phyloP scores from a whole-genome alignment of 2,113 vertebrate genomes.

The Lagopus muta region DNA sequence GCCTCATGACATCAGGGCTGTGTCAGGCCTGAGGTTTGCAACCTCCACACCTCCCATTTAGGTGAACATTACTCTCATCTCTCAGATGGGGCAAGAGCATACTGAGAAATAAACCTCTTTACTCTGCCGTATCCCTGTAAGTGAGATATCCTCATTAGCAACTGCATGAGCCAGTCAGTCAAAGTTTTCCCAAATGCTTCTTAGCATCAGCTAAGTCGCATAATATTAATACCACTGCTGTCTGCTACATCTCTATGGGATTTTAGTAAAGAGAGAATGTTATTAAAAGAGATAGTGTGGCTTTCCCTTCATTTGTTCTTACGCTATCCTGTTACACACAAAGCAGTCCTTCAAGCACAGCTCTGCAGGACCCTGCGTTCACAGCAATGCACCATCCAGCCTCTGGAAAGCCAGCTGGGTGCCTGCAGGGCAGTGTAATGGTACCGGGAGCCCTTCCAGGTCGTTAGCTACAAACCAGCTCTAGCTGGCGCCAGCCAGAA shows the following conservation, averaged over 20 bases:
- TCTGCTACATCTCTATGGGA: slow-evolving; percentile 50
- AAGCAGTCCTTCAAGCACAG: slow-evolving; percentile 19
- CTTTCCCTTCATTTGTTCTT: slow-evolving; percentile 63
- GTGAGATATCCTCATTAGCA: slow-evolving; percentile 70
- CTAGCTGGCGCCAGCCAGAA: background rate
- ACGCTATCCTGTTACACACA: background rate
- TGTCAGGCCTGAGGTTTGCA: background rate
- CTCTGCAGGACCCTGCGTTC: background rate
- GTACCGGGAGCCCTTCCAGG: background rate
- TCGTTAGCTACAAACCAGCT: background rate
- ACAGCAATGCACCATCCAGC: background rate
- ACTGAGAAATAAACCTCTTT: slow-evolving; percentile 61
- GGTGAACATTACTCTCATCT: background rate
- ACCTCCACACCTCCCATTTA: background rate
- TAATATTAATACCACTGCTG: slow-evolving; percentile 63
- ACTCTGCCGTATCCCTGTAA: slow-evolving; percentile 38
- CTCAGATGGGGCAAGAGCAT: background rate
- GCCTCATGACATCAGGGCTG: background rate
- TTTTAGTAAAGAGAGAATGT: slow-evolving; percentile 42
- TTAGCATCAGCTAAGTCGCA: slow-evolving; percentile 69
- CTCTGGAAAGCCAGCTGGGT: background rate
- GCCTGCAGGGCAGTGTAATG: background rate
- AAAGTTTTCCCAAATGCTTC: slow-evolving; percentile 72
- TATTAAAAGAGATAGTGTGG: slow-evolving; percentile 58
- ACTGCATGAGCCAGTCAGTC: slow-evolving; percentile 62